These are phyloP conservation scores for Blastomussa wellsi DNA, from an alignment of 92 coral and sea anemone species.

Conservation along the genomic window DNA sequence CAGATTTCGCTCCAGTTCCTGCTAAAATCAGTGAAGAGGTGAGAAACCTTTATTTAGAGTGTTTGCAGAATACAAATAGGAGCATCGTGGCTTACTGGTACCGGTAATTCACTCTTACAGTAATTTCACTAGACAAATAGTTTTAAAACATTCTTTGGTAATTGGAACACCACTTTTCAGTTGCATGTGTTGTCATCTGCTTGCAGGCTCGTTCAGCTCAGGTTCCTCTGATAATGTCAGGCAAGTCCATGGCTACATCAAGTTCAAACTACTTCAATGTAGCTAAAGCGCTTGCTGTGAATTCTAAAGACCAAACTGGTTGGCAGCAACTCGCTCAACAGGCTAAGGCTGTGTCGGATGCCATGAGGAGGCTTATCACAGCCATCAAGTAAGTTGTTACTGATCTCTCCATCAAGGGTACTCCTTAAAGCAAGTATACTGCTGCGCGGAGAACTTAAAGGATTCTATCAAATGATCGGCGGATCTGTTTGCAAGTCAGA, in stretches of 20 bases:
- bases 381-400: constrained; percentile 83
- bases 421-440: no score
- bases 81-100: no score
- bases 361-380: constrained; percentile 91
- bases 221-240: constrained; percentile 97
- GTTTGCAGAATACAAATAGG: neutral
- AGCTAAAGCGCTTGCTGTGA: constrained; percentile 86
- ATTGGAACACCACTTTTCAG: no score
- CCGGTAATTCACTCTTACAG: no score
- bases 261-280: constrained; percentile 90
- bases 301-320: constrained; percentile 79
- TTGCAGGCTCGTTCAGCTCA: constrained; percentile 97
- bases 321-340: constrained; percentile 91
- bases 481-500: no score
- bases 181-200: neutral
- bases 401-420: neutral
- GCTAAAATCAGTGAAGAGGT: constrained; percentile 99
- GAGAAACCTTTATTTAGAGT: neutral
- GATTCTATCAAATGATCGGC: no score
- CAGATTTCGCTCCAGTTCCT: constrained; percentile 94
- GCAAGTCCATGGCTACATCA: constrained; percentile 91
- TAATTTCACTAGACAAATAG: no score
- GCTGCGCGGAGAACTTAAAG: no score
- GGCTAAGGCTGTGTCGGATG: constrained; percentile 94
- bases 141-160: no score